Conservation (phyloP, 2,888 invertebrate genomes). For the Anagyrus pseudococci region DNA sequence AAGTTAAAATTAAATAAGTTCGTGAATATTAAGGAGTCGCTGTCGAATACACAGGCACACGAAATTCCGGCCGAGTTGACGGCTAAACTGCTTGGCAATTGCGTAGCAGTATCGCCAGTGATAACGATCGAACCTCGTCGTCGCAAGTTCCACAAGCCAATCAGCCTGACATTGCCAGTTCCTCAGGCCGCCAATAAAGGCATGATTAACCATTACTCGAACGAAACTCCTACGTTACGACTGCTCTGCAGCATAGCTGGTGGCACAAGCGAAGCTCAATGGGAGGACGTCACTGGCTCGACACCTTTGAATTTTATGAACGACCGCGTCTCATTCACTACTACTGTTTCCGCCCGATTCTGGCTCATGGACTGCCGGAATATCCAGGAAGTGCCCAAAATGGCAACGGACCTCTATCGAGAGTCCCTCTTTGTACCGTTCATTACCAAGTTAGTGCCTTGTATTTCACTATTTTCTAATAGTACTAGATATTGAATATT, state of each 20-base stretch:
- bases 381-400: constrained; percentile 90
- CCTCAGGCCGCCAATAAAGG: constrained; percentile 69
- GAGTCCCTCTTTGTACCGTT: constrained; percentile 85
- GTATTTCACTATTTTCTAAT: constrained; percentile 4
- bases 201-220: constrained; percentile 86
- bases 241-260: constrained; percentile 96
- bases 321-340: constrained; percentile 97
- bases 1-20: not conserved
- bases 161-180: constrained; percentile 92
- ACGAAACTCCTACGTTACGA: constrained; percentile 83
- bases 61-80: constrained; percentile 86
- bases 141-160: constrained; percentile 98
- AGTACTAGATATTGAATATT: not conserved
- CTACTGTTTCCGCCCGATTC: constrained; percentile 97
- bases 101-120: constrained; percentile 96
- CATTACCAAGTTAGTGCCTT: constrained; percentile 88
- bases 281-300: constrained; percentile 99
- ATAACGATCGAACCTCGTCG: constrained; percentile 97
- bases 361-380: constrained; percentile 99
- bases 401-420: constrained; percentile 96
- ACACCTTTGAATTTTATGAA: constrained; percentile 96
- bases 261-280: constrained; percentile 94
- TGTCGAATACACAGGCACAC: constrained; percentile 75
- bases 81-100: constrained; percentile 89
- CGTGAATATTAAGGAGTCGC: not conserved